Evolutionary conservation across 1,140 invertebrate genomes (phyloP).

Genomic region (Drosophila repletoides): DNA sequence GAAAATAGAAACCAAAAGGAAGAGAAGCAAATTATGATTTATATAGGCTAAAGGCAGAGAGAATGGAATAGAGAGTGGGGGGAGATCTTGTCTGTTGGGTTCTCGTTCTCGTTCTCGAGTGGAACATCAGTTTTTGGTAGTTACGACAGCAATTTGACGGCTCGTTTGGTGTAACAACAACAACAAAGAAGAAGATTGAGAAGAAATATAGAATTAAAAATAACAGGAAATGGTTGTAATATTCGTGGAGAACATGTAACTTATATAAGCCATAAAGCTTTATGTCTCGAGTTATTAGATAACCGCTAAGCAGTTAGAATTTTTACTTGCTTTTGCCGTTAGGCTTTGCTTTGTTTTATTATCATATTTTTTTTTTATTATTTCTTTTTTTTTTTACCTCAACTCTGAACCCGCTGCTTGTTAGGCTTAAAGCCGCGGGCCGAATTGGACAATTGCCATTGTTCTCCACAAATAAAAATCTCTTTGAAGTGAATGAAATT

Average conservation of each 20-base stretch:
- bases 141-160: constrained; percentile 16
- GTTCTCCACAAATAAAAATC: constrained; percentile 12
- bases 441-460: constrained; percentile 28
- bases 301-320: constrained; percentile 31
- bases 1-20: constrained; percentile 19
- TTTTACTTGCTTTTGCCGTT: constrained; percentile 7
- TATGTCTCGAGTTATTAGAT: constrained; percentile 28
- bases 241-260: constrained; percentile 16
- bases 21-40: constrained; percentile 17
- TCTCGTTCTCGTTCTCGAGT: constrained; percentile 14
- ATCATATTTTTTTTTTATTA: not conserved
- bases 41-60: not conserved
- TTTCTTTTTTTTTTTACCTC: constrained; percentile 22
- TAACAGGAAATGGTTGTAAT: constrained; percentile 32
- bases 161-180: constrained; percentile 10
- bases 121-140: not conserved
- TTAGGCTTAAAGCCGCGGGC: constrained; percentile 17
- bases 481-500: not conserved
- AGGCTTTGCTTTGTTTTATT: not conserved
- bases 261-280: constrained; percentile 30
- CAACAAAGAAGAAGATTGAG: not conserved
- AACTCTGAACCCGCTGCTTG: constrained; percentile 14
- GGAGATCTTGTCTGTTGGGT: constrained; percentile 10
- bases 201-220: not conserved
- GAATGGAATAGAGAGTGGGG: not conserved